These are phyloP conservation scores for Acanthornis magna DNA, from an alignment of 2,797 vertebrate genomes.

Conservation along the genomic window DNA sequence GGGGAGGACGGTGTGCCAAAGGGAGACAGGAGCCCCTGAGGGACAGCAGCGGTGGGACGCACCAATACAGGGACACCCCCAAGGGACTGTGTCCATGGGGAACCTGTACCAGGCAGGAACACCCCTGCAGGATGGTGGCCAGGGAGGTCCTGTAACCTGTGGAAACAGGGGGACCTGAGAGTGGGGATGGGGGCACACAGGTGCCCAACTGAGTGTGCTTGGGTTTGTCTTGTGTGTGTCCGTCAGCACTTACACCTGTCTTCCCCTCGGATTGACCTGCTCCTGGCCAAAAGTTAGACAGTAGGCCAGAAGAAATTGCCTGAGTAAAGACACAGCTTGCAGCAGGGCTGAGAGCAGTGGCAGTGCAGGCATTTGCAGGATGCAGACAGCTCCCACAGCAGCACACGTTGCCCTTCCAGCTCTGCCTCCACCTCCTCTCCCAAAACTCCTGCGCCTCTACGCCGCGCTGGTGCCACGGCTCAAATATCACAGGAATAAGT, in stretches of 20 bases:
- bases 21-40: background rate
- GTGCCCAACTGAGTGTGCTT: too few species aligned
- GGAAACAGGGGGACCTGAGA: background rate
- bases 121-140: too few species aligned
- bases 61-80: accelerated
- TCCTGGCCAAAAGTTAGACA: background rate
- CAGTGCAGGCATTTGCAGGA: background rate
- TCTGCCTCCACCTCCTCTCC: background rate
- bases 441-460: background rate
- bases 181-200: background rate
- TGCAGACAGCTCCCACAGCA: background rate
- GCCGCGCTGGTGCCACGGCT: accelerated
- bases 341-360: background rate
- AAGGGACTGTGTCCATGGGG: too few species aligned
- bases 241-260: background rate
- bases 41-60: accelerated
- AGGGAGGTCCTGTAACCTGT: background rate
- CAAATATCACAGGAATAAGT: accelerated
- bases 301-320: background rate
- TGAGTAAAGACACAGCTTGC: accelerated
- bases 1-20: background rate
- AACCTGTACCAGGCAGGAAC: accelerated
- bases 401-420: accelerated
- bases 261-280: background rate
- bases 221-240: too few species aligned